Evolutionary conservation across 1,140 invertebrate genomes (phyloP).

Genomic region (Teleopsis dalmanni): DNA sequence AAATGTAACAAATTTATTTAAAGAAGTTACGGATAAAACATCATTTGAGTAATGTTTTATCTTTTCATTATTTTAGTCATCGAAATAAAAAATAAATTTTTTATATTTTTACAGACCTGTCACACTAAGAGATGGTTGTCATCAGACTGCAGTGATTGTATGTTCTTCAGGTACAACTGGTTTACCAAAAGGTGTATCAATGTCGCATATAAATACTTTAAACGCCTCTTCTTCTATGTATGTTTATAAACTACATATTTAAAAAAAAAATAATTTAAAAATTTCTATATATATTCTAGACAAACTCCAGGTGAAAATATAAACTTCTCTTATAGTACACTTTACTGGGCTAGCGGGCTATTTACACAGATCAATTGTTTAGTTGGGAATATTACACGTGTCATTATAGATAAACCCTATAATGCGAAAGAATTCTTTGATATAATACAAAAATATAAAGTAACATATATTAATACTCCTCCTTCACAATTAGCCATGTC

Average conservation of each 20-base stretch:
- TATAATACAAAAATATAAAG: constrained; percentile 10
- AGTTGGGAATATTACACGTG: constrained; percentile 1
- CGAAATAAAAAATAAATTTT: not conserved
- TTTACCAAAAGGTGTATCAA: constrained; percentile 65
- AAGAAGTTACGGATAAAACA: not conserved
- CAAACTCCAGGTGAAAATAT: not conserved
- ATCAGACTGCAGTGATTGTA: constrained; percentile 39
- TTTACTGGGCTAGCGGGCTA: constrained; percentile 1
- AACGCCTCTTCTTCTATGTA: constrained; percentile 13
- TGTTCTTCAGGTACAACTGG: constrained; percentile 66
- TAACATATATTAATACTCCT: constrained; percentile 2
- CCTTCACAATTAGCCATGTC: constrained; percentile 10
- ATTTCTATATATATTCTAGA: not conserved
- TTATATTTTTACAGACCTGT: constrained; percentile 10
- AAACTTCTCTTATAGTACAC: not conserved
- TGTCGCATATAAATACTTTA: constrained; percentile 43
- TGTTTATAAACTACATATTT: not conserved
- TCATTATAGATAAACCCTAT: constrained; percentile 5
- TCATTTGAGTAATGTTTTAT: constrained; percentile 18
- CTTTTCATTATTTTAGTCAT: too few relatives aligned
- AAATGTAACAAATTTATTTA: constrained; percentile 18
- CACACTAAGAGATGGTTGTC: constrained; percentile 15
- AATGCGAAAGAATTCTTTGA: constrained; percentile 4
- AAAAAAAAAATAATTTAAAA: not conserved
- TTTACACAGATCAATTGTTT: not conserved